Evolutionary conservation across 2,797 vertebrate species (phyloP), one percentile per base, ranked within the genome.

Genomic region (Gymnocypris eckloni): DNA sequence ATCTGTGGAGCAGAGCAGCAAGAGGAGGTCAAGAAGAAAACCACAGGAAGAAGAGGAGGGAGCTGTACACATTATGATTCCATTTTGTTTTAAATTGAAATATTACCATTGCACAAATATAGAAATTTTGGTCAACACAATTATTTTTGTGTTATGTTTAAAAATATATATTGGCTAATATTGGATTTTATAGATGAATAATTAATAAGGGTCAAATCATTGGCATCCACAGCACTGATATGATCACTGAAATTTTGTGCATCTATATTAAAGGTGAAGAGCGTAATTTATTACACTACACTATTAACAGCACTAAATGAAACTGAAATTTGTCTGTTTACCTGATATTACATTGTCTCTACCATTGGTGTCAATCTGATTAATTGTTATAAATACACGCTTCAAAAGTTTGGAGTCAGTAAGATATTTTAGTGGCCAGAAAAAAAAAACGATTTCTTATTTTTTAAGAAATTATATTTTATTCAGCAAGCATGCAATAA

Each of bases 1-100:
- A 99, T 95, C 98, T 99, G 90, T 37, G 83, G 78, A 50, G 81
- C 50, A 77, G 79, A 80, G 70, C 33, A 61, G 25, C 20, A 43
- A 81, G 20, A 80, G 52, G 18, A 83, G 20, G 82, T 39, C 69
- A 85, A 70, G 18, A 37, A 52, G 59, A 83, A 61, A 76, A 64
- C 79, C n/a, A n/a, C 79, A 81, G 16, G 6, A 7, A 33, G 11
- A 10, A 16, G 43, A 7, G 45, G 18, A 67, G 22, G 37, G 37
- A 5, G 52, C 20, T 25, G 12, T 22, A 41, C 28, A 69, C 67
- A 56, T 33, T 76, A 45, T 28, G 20, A 25, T 43, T 59, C 6
- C 4, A 79, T 56, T 22, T 48, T 20, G 3, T 1, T 45, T 79
- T 3, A 0, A 0, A 79, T 79, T 64, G 18, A 9, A 43, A 45